Evolutionary conservation across 2,797 vertebrate species (phyloP), one percentile per base, ranked within the genome.

Genomic region (Platyrinchus mystaceus): DNA sequence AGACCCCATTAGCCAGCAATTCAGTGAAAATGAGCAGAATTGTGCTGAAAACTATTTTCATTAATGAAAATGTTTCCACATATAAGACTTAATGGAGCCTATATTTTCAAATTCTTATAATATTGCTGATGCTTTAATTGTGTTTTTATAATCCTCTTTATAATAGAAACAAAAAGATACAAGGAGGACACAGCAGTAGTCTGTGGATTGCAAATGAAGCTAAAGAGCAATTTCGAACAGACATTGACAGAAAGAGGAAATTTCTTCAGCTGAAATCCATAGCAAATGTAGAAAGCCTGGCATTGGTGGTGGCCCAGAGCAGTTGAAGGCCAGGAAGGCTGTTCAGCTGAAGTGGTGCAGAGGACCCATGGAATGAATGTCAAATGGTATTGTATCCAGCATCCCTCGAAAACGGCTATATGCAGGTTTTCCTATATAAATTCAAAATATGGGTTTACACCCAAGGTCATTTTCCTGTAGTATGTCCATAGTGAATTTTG

Each of bases 1-100:
- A 93, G 91, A 87, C 52, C 66, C 85, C 68, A 92, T 96, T 92
- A 94, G 49, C 46, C 70, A 90, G 63, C 89, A 93, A 89, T 95
- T 92, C 78, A 93, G 46, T 85, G 86, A 92, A 93, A 97, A 90
- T 62, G 73, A 91, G 75, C 60, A 69, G 71, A 87, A 95, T 77
- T 91, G n/a, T 75, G 83, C 81, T 71, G 34, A 94, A 96, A 79
- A 75, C 78, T 84, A 41, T 87, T 96, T 94, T 76, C 70, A 69
- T 89, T 96, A 94, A 94, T 84, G 79, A 93, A 96, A 95, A 78
- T 84, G 74, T 90, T 95, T 89, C 60, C 84, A 89, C 75, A 71
- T 71, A 26, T 44, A 87, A 89, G 92, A 87, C 63, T 84, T 95
- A 95, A 94, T 92, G 85, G 69, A 90, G 37, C 84, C 70, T 78